Base-by-base conservation (phyloP, 2,113 vertebrate species). In the Psittacara wagleri region DNA sequence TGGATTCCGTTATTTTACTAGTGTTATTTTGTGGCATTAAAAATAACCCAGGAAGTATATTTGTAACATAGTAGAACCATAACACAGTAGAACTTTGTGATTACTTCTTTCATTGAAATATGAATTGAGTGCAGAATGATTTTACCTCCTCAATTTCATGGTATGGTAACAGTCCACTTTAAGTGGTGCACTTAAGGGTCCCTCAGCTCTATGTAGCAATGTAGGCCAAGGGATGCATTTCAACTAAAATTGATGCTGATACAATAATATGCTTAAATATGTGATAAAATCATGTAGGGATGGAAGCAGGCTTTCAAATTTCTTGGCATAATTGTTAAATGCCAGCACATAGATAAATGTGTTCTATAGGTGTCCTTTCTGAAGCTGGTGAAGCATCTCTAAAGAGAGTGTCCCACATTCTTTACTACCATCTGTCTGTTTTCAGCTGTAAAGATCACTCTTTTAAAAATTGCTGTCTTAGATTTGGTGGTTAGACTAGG, bases 361-460 rank as follows among this genome's bases (percentile, higher is more conserved):
- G 90, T 97, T 97, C 88, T 92, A 82, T 94, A 96, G 96, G 92
- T 96, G 95, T 97, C 95, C 95, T 96, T 96, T 97, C 90, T 92
- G 93, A 96, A 95, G 81, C 92, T 96, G 95, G 77, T 92, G 80
- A 93, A 96, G 93, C 92, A 86, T 97, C 95, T 95, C 94, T 85
- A 84, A 92, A 96, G 97, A 91, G 91, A 94, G 79, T 84, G 96
- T 97, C 95, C 96, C 96, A 97, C 95, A 96, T 97, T 97, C 96
- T 96, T 96, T 94, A 82, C 90, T 96, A 95, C 96, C 97, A 97
- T 97, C 97, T 97, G 97, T 97, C 95, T 96, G 94, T 95, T 96
- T 97, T 94, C 90, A 96, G 59, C 95, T 97, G 94, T 90, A 96
- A 97, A 96, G 88, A 95, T 96, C 92, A 95, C 90, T 94, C 74